These are phyloP conservation scores for Diprion similis DNA, from an alignment of 1,140 invertebrate species.

Conservation along the genomic window DNA sequence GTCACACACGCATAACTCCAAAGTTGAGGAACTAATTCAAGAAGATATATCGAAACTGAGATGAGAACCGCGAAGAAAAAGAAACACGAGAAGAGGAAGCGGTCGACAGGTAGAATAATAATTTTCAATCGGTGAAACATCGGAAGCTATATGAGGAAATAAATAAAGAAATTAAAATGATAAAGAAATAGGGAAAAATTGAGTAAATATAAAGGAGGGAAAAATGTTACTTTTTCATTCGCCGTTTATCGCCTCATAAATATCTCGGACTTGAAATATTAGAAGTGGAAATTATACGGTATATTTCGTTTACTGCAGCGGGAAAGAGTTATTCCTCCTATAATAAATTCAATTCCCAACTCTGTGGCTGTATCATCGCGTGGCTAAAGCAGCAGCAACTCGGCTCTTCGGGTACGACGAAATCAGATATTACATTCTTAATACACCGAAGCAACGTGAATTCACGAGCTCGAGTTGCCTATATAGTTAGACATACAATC, in stretches of 20 bases:
- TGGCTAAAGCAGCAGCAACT: no score
- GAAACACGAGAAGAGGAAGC: neutral
- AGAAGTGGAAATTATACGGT: neutral
- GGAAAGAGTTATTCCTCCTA: neutral
- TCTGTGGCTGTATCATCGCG: no score
- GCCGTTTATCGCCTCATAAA: conserved; percentile 2
- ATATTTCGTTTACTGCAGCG: neutral
- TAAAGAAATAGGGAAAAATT: no score
- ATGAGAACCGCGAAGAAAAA: neutral
- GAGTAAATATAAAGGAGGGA: neutral
- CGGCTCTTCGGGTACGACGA: neutral
- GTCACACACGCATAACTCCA: neutral
- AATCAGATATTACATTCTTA: neutral
- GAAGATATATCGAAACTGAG: neutral
- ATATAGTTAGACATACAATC: no score
- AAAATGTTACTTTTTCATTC: conserved; percentile 1
- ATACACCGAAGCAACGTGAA: no score
- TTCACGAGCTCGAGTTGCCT: no score
- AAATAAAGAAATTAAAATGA: no score
- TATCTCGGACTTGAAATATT: neutral
- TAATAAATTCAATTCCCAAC: neutral
- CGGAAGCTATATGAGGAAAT: no score
- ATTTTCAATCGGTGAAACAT: no score
- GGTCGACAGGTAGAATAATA: neutral
- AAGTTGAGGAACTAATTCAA: neutral